These are phyloP conservation scores for Rallus limicola DNA, from an alignment of 2,113 vertebrate species.

Conservation along the genomic window DNA sequence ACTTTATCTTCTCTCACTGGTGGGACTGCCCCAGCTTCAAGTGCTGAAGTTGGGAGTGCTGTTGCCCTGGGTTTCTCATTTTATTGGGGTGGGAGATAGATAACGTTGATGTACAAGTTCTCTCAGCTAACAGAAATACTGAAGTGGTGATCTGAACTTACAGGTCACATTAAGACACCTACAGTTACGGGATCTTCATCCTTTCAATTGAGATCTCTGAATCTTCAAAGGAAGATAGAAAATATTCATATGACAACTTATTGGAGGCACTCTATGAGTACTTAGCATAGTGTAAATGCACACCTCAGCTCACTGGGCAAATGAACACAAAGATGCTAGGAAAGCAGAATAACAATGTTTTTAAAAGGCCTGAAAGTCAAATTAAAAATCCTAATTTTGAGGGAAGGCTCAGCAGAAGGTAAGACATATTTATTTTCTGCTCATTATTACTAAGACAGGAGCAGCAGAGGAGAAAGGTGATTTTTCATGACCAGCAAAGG, in stretches of 20 bases:
- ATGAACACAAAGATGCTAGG: neutral
- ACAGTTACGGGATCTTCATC: neutral
- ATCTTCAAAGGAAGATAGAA: neutral
- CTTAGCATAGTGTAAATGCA: neutral
- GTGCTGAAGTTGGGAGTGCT: neutral
- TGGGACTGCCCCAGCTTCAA: neutral
- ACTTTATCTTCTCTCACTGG: neutral
- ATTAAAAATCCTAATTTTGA: neutral
- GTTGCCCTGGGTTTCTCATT: neutral
- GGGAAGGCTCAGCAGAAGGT: neutral
- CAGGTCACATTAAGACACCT: neutral
- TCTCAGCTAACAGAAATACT: neutral
- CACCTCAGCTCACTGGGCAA: neutral
- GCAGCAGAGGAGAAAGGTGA: neutral
- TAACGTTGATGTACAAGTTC: neutral
- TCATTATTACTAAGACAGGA: neutral
- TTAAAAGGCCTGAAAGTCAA: neutral
- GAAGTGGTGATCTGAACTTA: neutral
- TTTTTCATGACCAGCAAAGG: neutral
- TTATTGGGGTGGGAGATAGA: neutral
- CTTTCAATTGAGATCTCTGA: neutral
- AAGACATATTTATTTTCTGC: neutral
- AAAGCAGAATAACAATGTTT: neutral
- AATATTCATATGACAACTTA: neutral
- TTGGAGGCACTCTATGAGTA: neutral